Base-by-base conservation (phyloP, 2,888 invertebrate species). In the Siphlonurus alternatus region DNA sequence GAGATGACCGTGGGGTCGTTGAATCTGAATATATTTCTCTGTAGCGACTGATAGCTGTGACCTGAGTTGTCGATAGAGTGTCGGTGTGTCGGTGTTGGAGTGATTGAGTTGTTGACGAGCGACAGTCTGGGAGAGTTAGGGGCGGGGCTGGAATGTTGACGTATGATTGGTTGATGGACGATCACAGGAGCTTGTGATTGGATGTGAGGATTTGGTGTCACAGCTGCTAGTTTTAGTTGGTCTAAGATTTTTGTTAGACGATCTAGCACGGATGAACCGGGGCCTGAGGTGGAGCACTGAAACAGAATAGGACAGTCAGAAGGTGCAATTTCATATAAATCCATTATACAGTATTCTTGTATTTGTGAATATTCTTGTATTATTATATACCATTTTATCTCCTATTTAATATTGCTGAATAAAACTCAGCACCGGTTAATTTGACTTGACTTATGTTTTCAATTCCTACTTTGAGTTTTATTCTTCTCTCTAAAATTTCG, bases 201-300 rank as follows among this genome's bases (percentile, higher is more conserved):
- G n/a, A n/a, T 5, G 19, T n/a, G 5, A 22, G 20, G 7, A 7
- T n/a, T 22, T 10, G 56, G 56, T 20, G 56, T 10, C 19, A 56
- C 56, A 5, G 56, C 56, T 7, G 56, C 56, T 20, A 56, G 19
- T n/a, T 56, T 56, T 65, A 81, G 78, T 70, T 85, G 82, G 62
- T 88, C 87, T 63, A 89, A 77, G 65, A 88, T 86, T 61, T 84
- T 83, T 60, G 83, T 81, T 65, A 89, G 75, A 15, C 84, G 83
- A 68, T 86, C 83, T 69, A 85, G n/a, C 15, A 56, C 56, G 7
- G 56, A n/a, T 5, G 7, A 10, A 22, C n/a, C 7, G 5, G 56
- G 56, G 20, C 56, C 56, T 18, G 7, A 18, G n/a, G 56, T n/a
- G 5, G 56, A 56, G 22, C 56, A 56, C 22, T 38, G 38, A 38